Base-by-base conservation (phyloP, 1,140 invertebrate genomes). In the Sinonovacula constricta region DNA sequence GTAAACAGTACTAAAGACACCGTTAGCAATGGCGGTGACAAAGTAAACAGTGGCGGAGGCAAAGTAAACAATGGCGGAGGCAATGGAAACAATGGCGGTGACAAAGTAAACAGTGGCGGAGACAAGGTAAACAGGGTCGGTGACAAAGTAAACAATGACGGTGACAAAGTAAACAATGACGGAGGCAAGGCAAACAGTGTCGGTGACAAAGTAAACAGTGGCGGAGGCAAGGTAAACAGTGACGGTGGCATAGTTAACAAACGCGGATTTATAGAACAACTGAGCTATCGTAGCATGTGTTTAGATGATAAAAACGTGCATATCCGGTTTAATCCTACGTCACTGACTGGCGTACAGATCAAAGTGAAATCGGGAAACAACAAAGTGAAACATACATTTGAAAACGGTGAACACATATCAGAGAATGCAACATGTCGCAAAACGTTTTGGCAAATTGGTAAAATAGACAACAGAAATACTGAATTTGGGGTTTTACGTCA, bases 361-460 rank as follows among this genome's bases (percentile, higher is more conserved):
- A 53, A 31, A 1, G 30, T 24, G 31, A 67, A 28, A 10, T 45
- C 24, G 7, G 26, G 24, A 14, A 12, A 15, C 3, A 22, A 34
- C 12, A 18, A 26, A 14, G n/a, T n/a, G 18, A 26, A 45, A 28
- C 12, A 51, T 36, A 4, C 24, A 10, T 22, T 4, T 22, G 51
- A 67, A 12, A 26, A n/a, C 15, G 26, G 10, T 4, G 3, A 4
- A 15, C 14, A 15, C 14, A 67, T 36, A 14, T 15, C 3, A 67
- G 39, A 30, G 3, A 3, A 28, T 7, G 2, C 30, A 18, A 30
- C 30, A 26, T 18, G 39, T 3, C 7, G 33, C 3, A 54, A 12
- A 7, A 3, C 18, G n/a, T 36, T 70, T 33, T 70, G 67, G 67
- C 67, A 70, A 34, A 56, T 70, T 24, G 67, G 67, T 4, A 36